Evolutionary conservation across 1,140 invertebrate genomes (phyloP).

Genomic region (Zaprionus gabonicus): DNA sequence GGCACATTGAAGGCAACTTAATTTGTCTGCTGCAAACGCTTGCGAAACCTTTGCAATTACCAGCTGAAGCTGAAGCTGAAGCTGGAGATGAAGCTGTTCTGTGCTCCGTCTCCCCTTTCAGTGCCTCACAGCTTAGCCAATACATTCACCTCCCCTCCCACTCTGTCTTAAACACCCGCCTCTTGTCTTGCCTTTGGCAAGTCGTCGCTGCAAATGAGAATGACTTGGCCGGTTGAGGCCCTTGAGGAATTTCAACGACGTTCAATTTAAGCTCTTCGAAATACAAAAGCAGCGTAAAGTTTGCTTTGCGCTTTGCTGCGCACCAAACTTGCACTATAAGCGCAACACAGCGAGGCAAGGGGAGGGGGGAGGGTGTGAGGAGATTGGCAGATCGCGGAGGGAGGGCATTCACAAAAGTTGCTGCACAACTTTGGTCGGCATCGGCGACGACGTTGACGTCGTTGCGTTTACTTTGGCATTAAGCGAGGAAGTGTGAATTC

Average conservation of each 20-base stretch:
- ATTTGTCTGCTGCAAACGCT: constrained; percentile 65
- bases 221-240: constrained; percentile 52
- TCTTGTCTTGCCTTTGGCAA: neutral
- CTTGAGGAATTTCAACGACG: constrained; percentile 77
- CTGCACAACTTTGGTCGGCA: constrained; percentile 61
- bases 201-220: constrained; percentile 52
- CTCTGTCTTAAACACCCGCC: neutral
- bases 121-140: neutral
- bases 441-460: constrained; percentile 24
- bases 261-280: constrained; percentile 78
- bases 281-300: constrained; percentile 75
- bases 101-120: too few species aligned
- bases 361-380: too few species aligned
- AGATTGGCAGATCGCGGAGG: neutral
- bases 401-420: constrained; percentile 59
- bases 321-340: constrained; percentile 52
- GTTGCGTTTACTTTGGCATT: constrained; percentile 73
- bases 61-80: constrained; percentile 12
- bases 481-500: constrained; percentile 32
- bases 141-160: neutral
- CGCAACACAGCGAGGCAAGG: neutral
- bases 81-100: neutral
- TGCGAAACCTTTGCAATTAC: constrained; percentile 74
- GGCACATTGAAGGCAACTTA: constrained; percentile 51
- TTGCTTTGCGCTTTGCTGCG: constrained; percentile 66